Percentiles rank a stretch among this genome's conserved stretches.
These are phyloP conservation scores for Meteorus sp. DNA, from an alignment of 1,140 invertebrate species.

Conservation along the genomic window DNA sequence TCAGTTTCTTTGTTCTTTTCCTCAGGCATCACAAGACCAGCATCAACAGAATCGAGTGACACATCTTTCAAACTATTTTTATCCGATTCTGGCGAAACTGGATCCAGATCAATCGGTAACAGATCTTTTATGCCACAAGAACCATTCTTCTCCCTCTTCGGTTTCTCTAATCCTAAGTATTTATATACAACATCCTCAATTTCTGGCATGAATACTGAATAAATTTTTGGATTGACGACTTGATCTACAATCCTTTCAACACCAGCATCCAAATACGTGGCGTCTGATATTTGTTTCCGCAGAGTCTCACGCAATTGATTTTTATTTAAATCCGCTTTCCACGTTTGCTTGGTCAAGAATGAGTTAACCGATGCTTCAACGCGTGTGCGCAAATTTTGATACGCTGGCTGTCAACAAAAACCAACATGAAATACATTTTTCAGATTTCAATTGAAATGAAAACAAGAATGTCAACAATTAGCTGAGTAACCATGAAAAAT, in stretches of 20 bases:
- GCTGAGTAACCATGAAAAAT: no score
- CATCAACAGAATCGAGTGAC: constrained; percentile 44
- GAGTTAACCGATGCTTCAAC: constrained; percentile 84
- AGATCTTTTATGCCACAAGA: constrained; percentile 62
- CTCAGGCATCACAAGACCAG: constrained; percentile 18
- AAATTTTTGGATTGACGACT: constrained; percentile 91
- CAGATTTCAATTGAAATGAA: no score
- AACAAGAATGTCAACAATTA: no score
- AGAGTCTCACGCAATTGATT: constrained; percentile 88
- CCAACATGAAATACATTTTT: constrained; percentile 7
- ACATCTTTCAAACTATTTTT: constrained; percentile 58
- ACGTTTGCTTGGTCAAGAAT: constrained; percentile 79
- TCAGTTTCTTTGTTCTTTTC: constrained; percentile 21
- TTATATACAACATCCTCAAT: constrained; percentile 89
- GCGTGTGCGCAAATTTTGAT: constrained; percentile 87
- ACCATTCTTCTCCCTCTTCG: constrained; percentile 56
- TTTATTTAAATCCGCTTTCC: constrained; percentile 88
- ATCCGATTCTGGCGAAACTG: constrained; percentile 76
- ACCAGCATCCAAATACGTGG: constrained; percentile 64
- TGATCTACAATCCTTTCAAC: constrained; percentile 94
- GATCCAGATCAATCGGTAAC: constrained; percentile 74
- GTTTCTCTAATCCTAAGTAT: constrained; percentile 78
- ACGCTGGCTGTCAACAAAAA: constrained; percentile 74
- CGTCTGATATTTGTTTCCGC: constrained; percentile 83
- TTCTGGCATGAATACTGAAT: constrained; percentile 82